Evolutionary conservation across 2,888 invertebrate genomes (phyloP).

Genomic region (Agelastica alni): DNA sequence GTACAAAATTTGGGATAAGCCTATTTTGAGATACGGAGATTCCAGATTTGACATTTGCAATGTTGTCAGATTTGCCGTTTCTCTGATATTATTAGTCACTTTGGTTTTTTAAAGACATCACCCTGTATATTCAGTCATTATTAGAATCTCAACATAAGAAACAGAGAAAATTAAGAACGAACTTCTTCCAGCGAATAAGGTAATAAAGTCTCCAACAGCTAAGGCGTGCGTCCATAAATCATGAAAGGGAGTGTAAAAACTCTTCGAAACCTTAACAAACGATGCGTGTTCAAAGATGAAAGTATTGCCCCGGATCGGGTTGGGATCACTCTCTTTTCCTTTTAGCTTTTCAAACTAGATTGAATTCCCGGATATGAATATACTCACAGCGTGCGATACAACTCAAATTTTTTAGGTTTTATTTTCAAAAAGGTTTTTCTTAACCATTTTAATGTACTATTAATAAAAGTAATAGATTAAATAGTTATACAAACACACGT

Average conservation of each 20-base stretch:
- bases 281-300: conserved; percentile 10
- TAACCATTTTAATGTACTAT: too few species aligned
- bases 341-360: not conserved
- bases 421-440: too few species aligned
- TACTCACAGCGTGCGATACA: too few species aligned
- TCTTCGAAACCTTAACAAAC: conserved; percentile 8
- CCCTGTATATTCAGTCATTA: not conserved
- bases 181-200: not conserved
- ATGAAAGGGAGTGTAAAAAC: conserved; percentile 5
- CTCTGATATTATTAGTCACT: too few species aligned
- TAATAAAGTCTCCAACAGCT: not conserved
- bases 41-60: too few species aligned
- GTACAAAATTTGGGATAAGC: too few species aligned
- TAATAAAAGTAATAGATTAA: too few species aligned
- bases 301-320: not conserved
- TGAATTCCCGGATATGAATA: not conserved
- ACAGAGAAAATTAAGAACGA: conserved; percentile 3
- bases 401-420: too few species aligned
- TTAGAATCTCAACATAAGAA: not conserved
- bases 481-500: too few species aligned
- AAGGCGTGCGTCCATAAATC: conserved; percentile 10
- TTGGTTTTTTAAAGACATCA: too few species aligned
- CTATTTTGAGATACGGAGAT: too few species aligned
- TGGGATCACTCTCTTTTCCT: conserved; percentile 6
- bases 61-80: too few species aligned